These are phyloP conservation scores for Brachycybe producta DNA, from an alignment of 2,888 invertebrate species.

Conservation along the genomic window DNA sequence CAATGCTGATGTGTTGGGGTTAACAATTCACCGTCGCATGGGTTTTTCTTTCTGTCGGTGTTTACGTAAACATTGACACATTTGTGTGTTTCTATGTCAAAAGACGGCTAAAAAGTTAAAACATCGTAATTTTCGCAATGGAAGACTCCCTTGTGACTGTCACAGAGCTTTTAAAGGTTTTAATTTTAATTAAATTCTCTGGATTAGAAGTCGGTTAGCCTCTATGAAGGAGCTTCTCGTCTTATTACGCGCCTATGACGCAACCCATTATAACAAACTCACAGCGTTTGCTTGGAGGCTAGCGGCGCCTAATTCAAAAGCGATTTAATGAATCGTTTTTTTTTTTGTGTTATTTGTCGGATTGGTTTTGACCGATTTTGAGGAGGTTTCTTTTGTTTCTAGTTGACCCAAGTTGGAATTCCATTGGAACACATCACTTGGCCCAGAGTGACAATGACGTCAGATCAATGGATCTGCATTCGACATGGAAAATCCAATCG, in stretches of 20 bases:
- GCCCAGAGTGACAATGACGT: constrained; percentile 32
- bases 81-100: no score
- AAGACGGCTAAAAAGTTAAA: no score
- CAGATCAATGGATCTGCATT: constrained; percentile 32
- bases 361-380: not conserved
- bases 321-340: not conserved
- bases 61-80: no score
- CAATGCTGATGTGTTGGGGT: no score
- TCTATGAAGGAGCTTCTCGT: no score
- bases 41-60: no score
- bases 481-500: constrained; percentile 25
- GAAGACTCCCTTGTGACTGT: constrained; percentile 13
- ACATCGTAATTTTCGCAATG: not conserved
- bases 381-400: constrained; percentile 19
- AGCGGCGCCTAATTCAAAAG: no score
- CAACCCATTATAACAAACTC: no score
- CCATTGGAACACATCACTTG: constrained; percentile 32
- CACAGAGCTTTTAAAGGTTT: constrained; percentile 12
- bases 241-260: no score
- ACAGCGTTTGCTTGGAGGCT: no score
- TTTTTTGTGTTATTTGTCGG: not conserved
- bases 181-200: not conserved
- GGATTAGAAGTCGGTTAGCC: no score
- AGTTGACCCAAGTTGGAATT: constrained; percentile 31
- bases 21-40: no score